Conservation (phyloP, 2,888 invertebrate genomes). For the Hypselothyrea guttata region DNA sequence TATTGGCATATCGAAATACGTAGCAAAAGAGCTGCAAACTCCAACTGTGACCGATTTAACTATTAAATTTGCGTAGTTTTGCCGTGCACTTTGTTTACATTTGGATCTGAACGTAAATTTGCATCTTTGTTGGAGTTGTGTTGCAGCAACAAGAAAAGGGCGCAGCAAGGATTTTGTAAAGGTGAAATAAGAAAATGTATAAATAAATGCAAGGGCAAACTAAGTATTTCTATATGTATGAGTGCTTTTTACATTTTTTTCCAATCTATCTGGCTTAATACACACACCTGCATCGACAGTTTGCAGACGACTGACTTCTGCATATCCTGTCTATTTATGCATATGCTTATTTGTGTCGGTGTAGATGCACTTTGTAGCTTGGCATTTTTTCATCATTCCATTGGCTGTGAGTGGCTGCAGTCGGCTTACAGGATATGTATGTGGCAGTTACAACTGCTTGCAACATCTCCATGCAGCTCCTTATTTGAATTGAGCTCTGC, state of each 20-base stretch:
- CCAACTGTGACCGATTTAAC: slow-evolving; percentile 7
- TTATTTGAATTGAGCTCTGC: slow-evolving; percentile 26
- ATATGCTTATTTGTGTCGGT: slow-evolving; percentile 7
- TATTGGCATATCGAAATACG: too few species aligned
- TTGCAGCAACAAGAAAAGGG: not conserved
- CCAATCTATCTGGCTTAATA: not conserved
- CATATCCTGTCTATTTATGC: slow-evolving; percentile 8
- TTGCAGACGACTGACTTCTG: slow-evolving; percentile 13
- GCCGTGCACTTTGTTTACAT: slow-evolving; percentile 2
- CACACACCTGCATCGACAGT: too few species aligned
- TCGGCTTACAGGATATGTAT: slow-evolving; percentile 52
- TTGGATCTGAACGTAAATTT: slow-evolving; percentile 5
- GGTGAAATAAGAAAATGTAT: slow-evolving; percentile 22
- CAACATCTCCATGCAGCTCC: not conserved
- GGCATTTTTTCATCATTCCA: not conserved
- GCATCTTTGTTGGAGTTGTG: slow-evolving; percentile 22
- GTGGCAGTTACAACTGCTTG: slow-evolving; percentile 7
- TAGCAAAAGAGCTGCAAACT: not conserved
- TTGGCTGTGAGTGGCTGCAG: slow-evolving; percentile 41
- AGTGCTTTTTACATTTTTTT: slow-evolving; percentile 32
- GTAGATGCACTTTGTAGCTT: slow-evolving; percentile 21
- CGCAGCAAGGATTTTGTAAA: too few species aligned
- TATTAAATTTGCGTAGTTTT: slow-evolving; percentile 13
- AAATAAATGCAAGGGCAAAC: slow-evolving; percentile 45
- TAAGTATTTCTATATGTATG: slow-evolving; percentile 40